Evolutionary conservation across 2,888 invertebrate genomes (phyloP).

Genomic region (Rosalia funebris): DNA sequence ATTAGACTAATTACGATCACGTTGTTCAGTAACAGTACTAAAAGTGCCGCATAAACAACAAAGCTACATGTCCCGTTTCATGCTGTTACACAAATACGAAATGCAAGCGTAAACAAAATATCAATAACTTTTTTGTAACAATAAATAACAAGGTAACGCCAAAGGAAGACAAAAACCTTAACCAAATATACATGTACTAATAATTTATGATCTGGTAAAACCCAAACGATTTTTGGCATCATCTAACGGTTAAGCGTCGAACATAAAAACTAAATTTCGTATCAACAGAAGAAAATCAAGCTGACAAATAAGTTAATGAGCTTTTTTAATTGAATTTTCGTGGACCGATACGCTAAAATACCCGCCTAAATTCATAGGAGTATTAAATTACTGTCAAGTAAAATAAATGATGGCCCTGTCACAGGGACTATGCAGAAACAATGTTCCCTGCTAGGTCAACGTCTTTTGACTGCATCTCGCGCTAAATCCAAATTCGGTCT

Average conservation of each 20-base stretch:
- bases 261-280: neutral
- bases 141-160: neutral
- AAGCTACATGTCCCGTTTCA: no score
- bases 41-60: no score
- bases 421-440: neutral
- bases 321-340: conserved; percentile 1
- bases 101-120: neutral
- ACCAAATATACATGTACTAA: neutral
- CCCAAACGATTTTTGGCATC: neutral
- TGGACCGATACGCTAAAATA: neutral
- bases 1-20: no score
- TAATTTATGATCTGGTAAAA: conserved; percentile 1
- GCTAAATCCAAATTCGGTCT: neutral
- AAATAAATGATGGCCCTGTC: neutral
- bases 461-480: neutral
- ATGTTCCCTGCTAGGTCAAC: neutral
- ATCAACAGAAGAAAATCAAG: conserved; percentile 4
- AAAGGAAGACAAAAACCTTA: neutral
- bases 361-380: neutral
- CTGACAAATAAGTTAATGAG: neutral
- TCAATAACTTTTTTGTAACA: neutral
- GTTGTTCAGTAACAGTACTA: no score
- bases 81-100: neutral
- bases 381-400: neutral
- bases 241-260: neutral